These are phyloP conservation scores for Leptatherina wallacei DNA, from an alignment of 2,797 vertebrate species.

Conservation along the genomic window DNA sequence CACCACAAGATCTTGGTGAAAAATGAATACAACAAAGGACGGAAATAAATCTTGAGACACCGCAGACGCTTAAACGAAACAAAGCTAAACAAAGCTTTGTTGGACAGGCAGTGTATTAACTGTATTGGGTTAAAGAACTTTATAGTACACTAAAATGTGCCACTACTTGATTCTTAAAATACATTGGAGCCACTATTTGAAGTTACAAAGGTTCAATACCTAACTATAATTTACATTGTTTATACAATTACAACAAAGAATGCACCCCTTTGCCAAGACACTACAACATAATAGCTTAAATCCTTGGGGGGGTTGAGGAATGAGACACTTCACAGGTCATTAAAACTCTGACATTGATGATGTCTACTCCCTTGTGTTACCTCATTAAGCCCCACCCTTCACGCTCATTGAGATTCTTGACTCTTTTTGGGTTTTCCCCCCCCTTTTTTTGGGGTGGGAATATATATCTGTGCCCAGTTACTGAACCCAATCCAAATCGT, in stretches of 20 bases:
- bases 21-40: no score
- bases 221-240: constrained; percentile 1
- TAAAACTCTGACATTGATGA: background rate
- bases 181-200: background rate
- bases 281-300: background rate
- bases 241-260: background rate
- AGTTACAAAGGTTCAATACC: background rate
- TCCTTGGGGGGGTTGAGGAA: background rate
- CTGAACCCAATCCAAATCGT: constrained; percentile 39
- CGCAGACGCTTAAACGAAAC: no score
- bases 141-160: no score
- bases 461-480: constrained; percentile 21
- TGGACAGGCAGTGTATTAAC: no score
- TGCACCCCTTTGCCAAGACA: background rate
- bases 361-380: constrained; percentile 1
- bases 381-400: background rate
- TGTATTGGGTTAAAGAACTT: no score
- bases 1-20: no score
- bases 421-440: background rate
- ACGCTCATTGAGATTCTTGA: background rate
- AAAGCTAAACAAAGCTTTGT: no score
- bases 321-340: background rate
- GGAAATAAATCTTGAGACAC: no score
- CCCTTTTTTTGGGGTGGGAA: background rate
- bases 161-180: background rate